Percentiles rank a stretch among this genome's conserved stretches.
Evolutionary conservation across 2,797 vertebrate genomes (phyloP).

Genomic region (Neopelma chrysocephalum): DNA sequence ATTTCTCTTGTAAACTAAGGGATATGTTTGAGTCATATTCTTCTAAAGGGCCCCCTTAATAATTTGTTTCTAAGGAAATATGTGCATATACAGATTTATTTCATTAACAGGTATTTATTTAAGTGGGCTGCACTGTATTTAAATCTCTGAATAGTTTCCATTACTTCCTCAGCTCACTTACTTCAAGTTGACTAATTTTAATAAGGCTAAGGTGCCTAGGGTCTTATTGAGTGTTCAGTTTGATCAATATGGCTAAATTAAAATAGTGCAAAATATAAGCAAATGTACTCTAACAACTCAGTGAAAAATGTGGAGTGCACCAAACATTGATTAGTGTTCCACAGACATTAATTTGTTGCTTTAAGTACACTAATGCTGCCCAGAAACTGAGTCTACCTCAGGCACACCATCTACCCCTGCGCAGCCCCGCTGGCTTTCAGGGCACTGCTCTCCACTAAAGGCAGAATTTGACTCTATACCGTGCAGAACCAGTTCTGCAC

Average conservation of each 20-base stretch:
- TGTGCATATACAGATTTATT: constrained; percentile 79
- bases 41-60: constrained; percentile 60
- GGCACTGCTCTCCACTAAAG: not conserved
- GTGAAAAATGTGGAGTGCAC: constrained; percentile 77
- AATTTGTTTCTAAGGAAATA: constrained; percentile 74
- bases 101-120: constrained; percentile 83
- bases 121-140: constrained; percentile 77
- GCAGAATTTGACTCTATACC: not conserved
- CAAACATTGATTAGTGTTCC: constrained; percentile 74
- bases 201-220: constrained; percentile 81
- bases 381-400: not conserved
- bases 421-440: not conserved
- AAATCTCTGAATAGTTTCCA: constrained; percentile 78
- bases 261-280: constrained; percentile 84
- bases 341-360: constrained; percentile 40
- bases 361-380: constrained; percentile 43
- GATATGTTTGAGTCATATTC: constrained; percentile 29
- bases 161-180: constrained; percentile 77
- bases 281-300: constrained; percentile 80
- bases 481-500: not conserved
- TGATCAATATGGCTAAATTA: constrained; percentile 84
- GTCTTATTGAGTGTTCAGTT: constrained; percentile 82
- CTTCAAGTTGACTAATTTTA: constrained; percentile 85
- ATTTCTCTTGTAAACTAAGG: constrained; percentile 40
- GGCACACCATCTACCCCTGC: not conserved